Evolutionary conservation across 2,113 vertebrate species (phyloP), one percentile per base, ranked within the genome.

Genomic region (Lophotis ruficrista): DNA sequence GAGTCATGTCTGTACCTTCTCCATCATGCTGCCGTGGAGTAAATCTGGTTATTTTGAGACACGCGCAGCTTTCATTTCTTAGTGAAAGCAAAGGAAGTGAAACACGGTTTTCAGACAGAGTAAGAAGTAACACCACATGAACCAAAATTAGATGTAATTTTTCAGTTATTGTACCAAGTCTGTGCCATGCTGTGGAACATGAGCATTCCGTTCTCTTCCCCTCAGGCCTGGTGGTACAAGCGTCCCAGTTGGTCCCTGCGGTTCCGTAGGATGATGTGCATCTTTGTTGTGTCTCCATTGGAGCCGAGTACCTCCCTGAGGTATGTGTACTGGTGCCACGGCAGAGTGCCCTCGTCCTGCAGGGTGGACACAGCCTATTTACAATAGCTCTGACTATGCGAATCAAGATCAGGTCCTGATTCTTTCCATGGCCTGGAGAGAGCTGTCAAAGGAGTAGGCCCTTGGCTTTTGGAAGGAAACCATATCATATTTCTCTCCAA

Each of bases 401-500:
- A 66, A 45, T 72, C 30, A 48, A 71, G 53, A 25, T 41, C 75
- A 54, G 53, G 21, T 47, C 0, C 0, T 31, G 56, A 51, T 38
- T 68, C 69, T 78, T 81, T 73, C 41, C 43, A 6, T 23, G 70
- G 72, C 54, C n/a, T 83, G 57, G 21, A 81, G 50, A 91, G 45
- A 51, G 57, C 27, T 33, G 12, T 56, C 76, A 84, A 45, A 94
- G 41, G 33, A 51, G 23, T 37, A 90, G 51, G 13, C 51, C 61
- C 33, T 83, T 41, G 35, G 50, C 56, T 72, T 89, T 90, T 62
- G 61, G 70, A 75, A 86, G 83, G 71, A 61, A 87, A 92, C 45
- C 24, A 8, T 68, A 84, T 69, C 19, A 1, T 79, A 20, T 94
- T 93, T 89, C 77, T 89, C 71, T 92, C 94, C 78, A 77, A 95